Evolutionary conservation across 1,140 invertebrate species (phyloP).

Genomic region (Pemphigus obesinymphae): DNA sequence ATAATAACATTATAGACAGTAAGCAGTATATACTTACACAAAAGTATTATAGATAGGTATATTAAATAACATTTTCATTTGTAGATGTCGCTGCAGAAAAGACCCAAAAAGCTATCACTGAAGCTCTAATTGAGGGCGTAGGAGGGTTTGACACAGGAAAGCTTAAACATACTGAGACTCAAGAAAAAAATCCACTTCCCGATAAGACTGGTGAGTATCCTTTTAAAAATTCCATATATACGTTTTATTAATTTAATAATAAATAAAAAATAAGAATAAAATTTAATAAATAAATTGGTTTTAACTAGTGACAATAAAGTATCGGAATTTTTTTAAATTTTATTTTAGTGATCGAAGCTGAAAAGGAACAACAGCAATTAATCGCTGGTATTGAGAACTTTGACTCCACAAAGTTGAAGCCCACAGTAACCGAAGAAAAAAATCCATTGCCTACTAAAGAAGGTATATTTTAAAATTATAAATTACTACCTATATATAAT

Average conservation of each 20-base stretch:
- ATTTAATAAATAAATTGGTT: too few relatives aligned
- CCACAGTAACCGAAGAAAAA: slow-evolving; percentile 83
- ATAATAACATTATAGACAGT: too few relatives aligned
- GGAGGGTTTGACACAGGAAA: slow-evolving; percentile 74
- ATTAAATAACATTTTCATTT: slow-evolving; percentile 42
- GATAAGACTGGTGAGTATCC: slow-evolving; percentile 82
- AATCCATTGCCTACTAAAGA: slow-evolving; percentile 82
- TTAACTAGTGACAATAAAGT: too few relatives aligned
- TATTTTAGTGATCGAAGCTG: slow-evolving; percentile 72
- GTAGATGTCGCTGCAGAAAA: slow-evolving; percentile 82
- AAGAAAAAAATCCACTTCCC: slow-evolving; percentile 89
- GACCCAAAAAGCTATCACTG: slow-evolving; percentile 75
- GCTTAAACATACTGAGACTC: slow-evolving; percentile 86
- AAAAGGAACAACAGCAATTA: slow-evolving; percentile 79
- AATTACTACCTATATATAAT: too few relatives aligned
- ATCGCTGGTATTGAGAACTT: slow-evolving; percentile 85
- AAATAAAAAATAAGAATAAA: neutral
- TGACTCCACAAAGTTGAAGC: slow-evolving; percentile 77
- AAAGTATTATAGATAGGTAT: neutral
- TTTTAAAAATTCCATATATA: neutral
- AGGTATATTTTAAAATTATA: slow-evolving; percentile 54
- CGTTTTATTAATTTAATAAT: too few relatives aligned
- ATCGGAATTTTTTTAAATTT: too few relatives aligned
- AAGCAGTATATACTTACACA: neutral
- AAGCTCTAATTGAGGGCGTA: slow-evolving; percentile 76